These are phyloP conservation scores for Macrophya alboannulata DNA, from an alignment of 2,888 invertebrate species.

Conservation along the genomic window DNA sequence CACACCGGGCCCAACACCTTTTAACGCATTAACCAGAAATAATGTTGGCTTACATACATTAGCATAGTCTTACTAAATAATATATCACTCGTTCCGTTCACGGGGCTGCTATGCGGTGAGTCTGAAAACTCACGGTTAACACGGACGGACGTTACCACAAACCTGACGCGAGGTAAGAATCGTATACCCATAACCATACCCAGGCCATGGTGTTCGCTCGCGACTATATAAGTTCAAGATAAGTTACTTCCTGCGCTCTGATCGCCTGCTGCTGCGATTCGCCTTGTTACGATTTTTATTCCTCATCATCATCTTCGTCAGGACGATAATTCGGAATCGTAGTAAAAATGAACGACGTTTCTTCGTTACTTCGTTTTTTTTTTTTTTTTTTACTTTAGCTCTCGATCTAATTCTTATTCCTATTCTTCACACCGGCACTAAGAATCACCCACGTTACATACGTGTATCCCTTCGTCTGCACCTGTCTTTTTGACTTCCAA, in stretches of 20 bases:
- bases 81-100: slow-evolving; percentile 44
- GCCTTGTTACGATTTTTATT: no score
- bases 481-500: neutral
- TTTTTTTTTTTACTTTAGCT: no score
- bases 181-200: neutral
- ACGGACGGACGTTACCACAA: slow-evolving; percentile 13
- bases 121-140: slow-evolving; percentile 18
- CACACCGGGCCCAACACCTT: slow-evolving; percentile 65
- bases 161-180: neutral
- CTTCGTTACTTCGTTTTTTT: no score
- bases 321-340: no score
- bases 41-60: slow-evolving; percentile 62
- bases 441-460: neutral
- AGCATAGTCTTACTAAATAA: slow-evolving; percentile 56
- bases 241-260: slow-evolving; percentile 41
- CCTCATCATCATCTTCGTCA: no score
- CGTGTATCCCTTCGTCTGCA: neutral
- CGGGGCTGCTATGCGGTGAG: neutral
- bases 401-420: no score
- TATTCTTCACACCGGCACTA: neutral
- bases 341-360: neutral
- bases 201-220: neutral
- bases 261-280: neutral
- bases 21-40: slow-evolving; percentile 63
- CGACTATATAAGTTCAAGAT: slow-evolving; percentile 11